phyloP scores from a whole-genome alignment of 1,140 invertebrate genomes.

The Pararge aegeria region DNA sequence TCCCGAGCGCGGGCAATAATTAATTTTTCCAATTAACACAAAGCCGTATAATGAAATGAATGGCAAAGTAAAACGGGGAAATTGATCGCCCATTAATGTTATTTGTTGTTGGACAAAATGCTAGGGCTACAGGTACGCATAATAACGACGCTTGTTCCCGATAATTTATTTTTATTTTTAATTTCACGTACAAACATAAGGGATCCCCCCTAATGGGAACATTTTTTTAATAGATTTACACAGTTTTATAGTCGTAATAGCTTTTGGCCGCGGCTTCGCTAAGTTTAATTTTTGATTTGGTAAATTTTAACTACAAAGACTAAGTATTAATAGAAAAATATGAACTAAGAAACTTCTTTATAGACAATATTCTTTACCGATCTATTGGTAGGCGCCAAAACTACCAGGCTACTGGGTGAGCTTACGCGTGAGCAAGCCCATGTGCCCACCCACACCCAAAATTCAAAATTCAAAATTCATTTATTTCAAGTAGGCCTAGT shows the following conservation, averaged over 20 bases:
- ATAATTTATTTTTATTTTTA: constrained; percentile 31
- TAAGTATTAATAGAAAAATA: background rate
- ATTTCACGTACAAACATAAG: constrained; percentile 13
- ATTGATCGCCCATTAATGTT: constrained; percentile 34
- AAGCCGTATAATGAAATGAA: constrained; percentile 20
- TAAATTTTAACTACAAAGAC: background rate
- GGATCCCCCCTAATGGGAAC: constrained; percentile 1
- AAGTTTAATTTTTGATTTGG: too few species aligned
- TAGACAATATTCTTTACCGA: too few species aligned
- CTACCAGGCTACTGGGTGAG: too few species aligned
- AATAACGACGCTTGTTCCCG: constrained; percentile 20
- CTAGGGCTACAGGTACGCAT: constrained; percentile 2
- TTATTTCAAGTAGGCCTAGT: too few species aligned
- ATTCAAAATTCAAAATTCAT: too few species aligned
- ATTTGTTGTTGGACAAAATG: constrained; percentile 28
- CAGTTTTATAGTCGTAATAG: background rate
- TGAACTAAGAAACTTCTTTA: too few species aligned
- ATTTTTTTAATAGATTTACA: constrained; percentile 5
- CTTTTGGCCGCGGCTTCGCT: background rate
- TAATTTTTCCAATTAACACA: constrained; percentile 20
- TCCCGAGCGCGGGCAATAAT: constrained; percentile 1
- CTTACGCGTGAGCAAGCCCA: too few species aligned
- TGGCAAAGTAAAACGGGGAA: constrained; percentile 14
- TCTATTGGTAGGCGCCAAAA: too few species aligned
- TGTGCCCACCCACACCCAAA: too few species aligned